Base-by-base conservation (phyloP, 2,797 vertebrate genomes). In the Falco biarmicus region DNA sequence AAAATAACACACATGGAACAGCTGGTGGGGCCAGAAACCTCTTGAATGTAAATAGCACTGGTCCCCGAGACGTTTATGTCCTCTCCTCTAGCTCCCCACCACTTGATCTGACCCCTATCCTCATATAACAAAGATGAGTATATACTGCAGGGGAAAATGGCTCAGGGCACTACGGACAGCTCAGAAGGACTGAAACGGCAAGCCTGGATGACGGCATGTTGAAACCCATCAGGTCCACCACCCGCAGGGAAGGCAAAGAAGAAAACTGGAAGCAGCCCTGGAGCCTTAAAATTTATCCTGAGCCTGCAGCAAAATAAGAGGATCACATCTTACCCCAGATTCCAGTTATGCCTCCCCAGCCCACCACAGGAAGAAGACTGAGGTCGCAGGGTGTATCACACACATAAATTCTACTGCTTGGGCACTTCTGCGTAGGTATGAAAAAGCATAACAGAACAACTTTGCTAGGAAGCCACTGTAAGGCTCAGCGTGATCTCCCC, bases 1-100 rank as follows among this genome's bases (percentile, higher is more conserved):
- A 98, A 98, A 98, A 98, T 98, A 98, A 98, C 76, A 76, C 51
- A 13, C 53, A 75, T 18, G 25, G 96, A 97, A 97, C 98, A 98
- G 96, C 96, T 98, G 98, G 78, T 96, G 68, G 57, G 51, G 83
- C 91, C 94, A 96, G 93, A 96, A 97, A 96, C 66, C 91, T 89
- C 86, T 82, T 86, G 84, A 96, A 96, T 96, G 94, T 91, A 96
- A 96, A 97, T 98, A 97, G 96, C 82, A 92, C 41, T 14, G 84
- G 89, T 73, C 90, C 57, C 48, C 15, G 21, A 86, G 78, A 86
- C 2, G 47, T 54, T 89, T 65, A 63, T 43, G 26, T 73, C 69
- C 89, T 18, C 39, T 39, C 41, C 82, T 89, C 69, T 83, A 77
- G 70, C 37, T 73, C 71, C 39, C 77, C 82, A 66, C 29, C 65